Evolutionary conservation across 2,797 vertebrate genomes (phyloP), one percentile per base, ranked within the genome.

Genomic region (Antennarius maculatus): DNA sequence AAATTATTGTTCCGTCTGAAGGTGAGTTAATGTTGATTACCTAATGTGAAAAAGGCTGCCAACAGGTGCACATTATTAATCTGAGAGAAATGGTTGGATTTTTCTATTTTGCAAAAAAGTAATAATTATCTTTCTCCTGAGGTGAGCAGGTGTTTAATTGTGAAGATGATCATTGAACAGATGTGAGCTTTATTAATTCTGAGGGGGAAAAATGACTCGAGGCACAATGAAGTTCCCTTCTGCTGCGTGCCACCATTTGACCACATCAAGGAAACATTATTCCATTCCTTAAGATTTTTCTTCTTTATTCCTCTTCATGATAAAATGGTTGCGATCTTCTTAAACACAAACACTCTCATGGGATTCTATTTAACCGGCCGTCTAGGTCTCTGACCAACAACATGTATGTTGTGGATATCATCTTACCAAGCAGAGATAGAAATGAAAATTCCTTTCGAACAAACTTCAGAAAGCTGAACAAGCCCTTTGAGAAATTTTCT

Each of bases 211-310:
- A 74, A 54, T 71, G 7, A 76, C 66, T 58, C 13, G 9, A 14
- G 46, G 49, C 48, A 55, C 6, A 11, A 11, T 14, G 9, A 14
- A 2, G 1, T 58, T 50, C 4, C 54, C 37, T 45, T 66, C 34
- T 67, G 37, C 18, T 61, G 18, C 51, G 4, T 46, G 54, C 60
- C 49, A 47, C 41, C 18, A 7, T 11, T 67, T 76, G 61, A 82
- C 69, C 61, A 54, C 48, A 72, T 66, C 49, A 58, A 52, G 31
- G 43, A 46, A 37, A 50, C 81, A 59, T 65, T 18, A 61, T 29
- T 45, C 65, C 18, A 34, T 29, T 51, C 1, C 67, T 7, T 14
- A 8, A 23, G 7, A 14, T 16, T 61, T 43, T 17, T 16, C 57
- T 43, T 16, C 1, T 51, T 46, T 17, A 49, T 29, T 56, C 45